These are phyloP conservation scores for Cryptotermes secundus DNA, from an alignment of 1,140 invertebrate genomes.

Conservation along the genomic window DNA sequence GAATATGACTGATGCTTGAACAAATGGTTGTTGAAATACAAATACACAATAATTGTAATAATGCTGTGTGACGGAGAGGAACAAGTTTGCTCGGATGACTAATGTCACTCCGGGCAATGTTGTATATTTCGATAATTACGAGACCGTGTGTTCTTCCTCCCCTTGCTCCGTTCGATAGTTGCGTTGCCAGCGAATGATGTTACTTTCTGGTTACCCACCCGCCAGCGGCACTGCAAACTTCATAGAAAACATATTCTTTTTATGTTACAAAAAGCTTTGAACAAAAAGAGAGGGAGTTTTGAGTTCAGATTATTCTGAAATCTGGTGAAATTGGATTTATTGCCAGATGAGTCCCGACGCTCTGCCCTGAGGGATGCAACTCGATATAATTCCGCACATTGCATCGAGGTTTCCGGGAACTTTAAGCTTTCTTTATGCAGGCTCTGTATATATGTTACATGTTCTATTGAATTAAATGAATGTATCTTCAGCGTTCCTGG, in stretches of 20 bases:
- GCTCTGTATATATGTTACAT: not conserved
- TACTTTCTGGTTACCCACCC: not conserved
- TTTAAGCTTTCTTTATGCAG: not conserved
- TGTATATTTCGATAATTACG: not conserved
- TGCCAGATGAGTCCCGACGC: not conserved
- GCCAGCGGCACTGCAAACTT: not conserved
- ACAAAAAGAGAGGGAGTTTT: not conserved
- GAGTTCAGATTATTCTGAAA: not conserved
- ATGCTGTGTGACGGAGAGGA: not conserved
- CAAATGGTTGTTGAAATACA: not conserved
- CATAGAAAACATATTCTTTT: not conserved
- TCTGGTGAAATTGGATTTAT: conserved; percentile 10
- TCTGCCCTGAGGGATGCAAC: not conserved
- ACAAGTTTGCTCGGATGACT: not conserved
- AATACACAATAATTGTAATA: conserved; percentile 1
- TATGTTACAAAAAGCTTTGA: conserved; percentile 15
- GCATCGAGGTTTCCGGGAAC: not conserved
- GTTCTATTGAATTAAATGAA: not conserved
- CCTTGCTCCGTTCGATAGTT: not conserved
- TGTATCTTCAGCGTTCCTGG: not conserved
- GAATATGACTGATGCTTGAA: not conserved
- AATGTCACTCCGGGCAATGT: not conserved
- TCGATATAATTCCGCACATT: not conserved
- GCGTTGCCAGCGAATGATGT: not conserved
- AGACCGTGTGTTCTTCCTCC: not conserved